Base-by-base conservation (phyloP, 2,888 invertebrate genomes). In the Dilophus febrilis region DNA sequence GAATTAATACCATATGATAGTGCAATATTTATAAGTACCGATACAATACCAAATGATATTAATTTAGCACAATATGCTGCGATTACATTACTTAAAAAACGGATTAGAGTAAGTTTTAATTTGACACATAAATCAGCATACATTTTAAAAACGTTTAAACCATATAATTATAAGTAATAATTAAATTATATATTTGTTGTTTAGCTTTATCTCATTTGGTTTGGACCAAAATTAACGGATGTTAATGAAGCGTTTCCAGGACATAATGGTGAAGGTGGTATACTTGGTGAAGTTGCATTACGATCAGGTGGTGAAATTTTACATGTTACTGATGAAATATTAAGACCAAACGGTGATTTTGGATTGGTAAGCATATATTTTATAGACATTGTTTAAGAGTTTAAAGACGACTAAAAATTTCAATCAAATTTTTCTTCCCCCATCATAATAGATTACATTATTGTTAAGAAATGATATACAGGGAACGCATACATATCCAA, bases 1-100 rank as follows among this genome's bases (percentile, higher is more conserved):
- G 69, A 71, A 44, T 49, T 71, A 44, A 67, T 77, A 39, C 74
- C 75, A 0, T 70, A 70, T 46, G 72, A 74, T 51, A 71, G 72
- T 44, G 75, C 72, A 0, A 61, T 77, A 10, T 68, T 78, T 49
- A 56, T 77, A 33, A 65, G 76, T 42, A 71, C 73, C 0, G 71
- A 72, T 42, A 59, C 64, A 28, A 66, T 65, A 16, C 64, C 70
- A 27, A 66, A 64, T 2, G 75, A 75, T 47, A 61, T 61, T 10
- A 61, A 64, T 47, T 51, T 67, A 32, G 62, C 64, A 16, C 60
- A 61, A 42, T 56, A 61, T 47, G 61, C 66, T 14, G 57, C 63
- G 13, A 61, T 62, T 44, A 61, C 58, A 42, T 41, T 65, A 42
- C 50, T 59, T 3, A 58, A 59, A 44, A 67, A 66, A 49, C 54